These are phyloP conservation scores for Cydia amplana DNA, from an alignment of 1,140 invertebrate species.

Conservation along the genomic window DNA sequence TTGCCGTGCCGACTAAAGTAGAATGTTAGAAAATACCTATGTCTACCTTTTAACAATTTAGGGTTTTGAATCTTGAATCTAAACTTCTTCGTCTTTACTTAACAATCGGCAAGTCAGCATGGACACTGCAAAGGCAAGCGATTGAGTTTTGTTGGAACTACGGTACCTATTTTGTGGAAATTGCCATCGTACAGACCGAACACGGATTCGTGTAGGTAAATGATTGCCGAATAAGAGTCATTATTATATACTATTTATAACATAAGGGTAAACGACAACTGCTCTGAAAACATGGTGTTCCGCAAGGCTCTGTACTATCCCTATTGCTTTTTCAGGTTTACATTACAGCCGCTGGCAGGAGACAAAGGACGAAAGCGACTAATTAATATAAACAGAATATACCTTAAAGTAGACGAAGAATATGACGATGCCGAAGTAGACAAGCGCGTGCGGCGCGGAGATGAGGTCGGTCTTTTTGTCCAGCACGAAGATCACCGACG, in stretches of 20 bases:
- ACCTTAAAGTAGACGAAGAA: conserved; percentile 99
- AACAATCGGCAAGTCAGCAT: neutral
- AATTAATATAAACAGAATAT: conserved; percentile 30
- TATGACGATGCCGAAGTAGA: conserved; percentile 99
- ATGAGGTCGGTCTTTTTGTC: conserved; percentile 98
- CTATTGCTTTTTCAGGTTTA: neutral
- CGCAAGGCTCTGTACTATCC: neutral
- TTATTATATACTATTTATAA: too few relatives aligned
- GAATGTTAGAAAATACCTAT: too few relatives aligned
- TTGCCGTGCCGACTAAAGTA: too few relatives aligned
- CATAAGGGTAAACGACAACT: neutral
- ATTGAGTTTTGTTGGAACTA: neutral
- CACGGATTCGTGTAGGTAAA: too few relatives aligned
- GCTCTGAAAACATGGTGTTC: neutral
- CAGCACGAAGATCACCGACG: conserved; percentile 96
- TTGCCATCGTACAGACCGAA: neutral
- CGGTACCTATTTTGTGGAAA: neutral
- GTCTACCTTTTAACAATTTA: too few relatives aligned
- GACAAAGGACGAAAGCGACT: neutral
- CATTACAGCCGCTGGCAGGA: neutral
- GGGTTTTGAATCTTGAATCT: too few relatives aligned
- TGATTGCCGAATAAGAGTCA: too few relatives aligned
- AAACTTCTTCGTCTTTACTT: too few relatives aligned
- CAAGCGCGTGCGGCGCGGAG: conserved; percentile 96
- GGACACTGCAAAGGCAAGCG: neutral